Base-by-base conservation (phyloP, 2,888 invertebrate genomes). In the Malthinus seriepunctatus region DNA sequence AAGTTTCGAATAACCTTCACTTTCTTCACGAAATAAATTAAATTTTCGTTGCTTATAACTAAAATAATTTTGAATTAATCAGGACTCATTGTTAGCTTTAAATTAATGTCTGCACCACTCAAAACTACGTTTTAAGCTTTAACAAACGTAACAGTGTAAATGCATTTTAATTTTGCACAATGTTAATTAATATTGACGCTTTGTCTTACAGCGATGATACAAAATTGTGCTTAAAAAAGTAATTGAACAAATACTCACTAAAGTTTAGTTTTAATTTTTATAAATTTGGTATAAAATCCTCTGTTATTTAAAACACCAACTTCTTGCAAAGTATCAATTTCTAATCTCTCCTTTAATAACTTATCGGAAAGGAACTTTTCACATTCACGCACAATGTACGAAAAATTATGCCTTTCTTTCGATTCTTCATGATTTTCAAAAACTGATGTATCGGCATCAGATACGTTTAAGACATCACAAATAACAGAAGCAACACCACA, bases 1-100 rank as follows among this genome's bases (percentile, higher is more conserved):
- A 44, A 98, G 82, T 79, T 99, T 99, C 1, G 98, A 92, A 82
- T 96, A 99, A 5, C 99, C 99, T 83, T 99, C 99, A 80, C 93
- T 96, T 82, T 99, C 99, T 81, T 99, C 99, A 52, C 99, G 87
- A 75, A 98, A 91, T 71, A 99, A 84, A 82, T 99, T 99, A 79
- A 97, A 99, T 75, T 99, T 98, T 71, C 97, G 89, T 79, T 99
- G 99, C 78, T 99, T 99, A 79, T 98, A 99, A 79, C 98, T 98
- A 79, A 62, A 86, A 86, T 59, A 64, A 60, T 32, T 51, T 56
- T 2, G n/a, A 32, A 2, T 32, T 45, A 8, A 37, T 15, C 10
- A 15, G 12, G 0, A 39, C 3, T 9, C 15, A 15, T 53, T 31
- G 23, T 1, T 33, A 33, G 23, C 23, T 23, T 23, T 23, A 23